A percentile compares a stretch with the other conserved stretches of the same genome.
Evolutionary conservation across 2,113 vertebrate genomes (phyloP).

Genomic region (Micromys minutus): DNA sequence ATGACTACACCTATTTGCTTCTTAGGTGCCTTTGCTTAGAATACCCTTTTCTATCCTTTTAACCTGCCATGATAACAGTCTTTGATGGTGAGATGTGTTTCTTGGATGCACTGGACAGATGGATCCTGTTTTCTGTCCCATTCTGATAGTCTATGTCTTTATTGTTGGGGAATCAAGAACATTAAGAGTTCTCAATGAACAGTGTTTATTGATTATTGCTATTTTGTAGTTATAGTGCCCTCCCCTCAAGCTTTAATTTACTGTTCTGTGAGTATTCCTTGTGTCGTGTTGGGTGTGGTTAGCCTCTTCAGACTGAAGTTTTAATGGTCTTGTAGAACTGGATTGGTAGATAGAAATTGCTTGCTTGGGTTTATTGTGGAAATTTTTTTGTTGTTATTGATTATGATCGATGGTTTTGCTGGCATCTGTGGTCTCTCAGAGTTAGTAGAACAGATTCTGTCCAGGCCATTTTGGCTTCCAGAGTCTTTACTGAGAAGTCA

Average conservation of each 20-base stretch:
- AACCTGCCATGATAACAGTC: not conserved
- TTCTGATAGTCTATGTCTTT: not conserved
- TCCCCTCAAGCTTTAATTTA: not conserved
- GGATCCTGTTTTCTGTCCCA: not conserved
- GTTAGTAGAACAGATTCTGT: not conserved
- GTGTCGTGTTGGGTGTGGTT: not conserved
- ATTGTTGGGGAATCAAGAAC: not conserved
- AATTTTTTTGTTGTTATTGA: not conserved
- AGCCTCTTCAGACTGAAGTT: not conserved
- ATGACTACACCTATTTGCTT: too few species aligned
- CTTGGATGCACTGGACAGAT: not conserved
- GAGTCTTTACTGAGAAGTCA: not conserved
- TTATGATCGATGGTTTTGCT: not conserved
- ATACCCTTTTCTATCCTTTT: not conserved
- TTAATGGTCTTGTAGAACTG: not conserved
- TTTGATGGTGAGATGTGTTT: not conserved
- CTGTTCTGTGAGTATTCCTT: not conserved
- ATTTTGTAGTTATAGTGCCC: not conserved
- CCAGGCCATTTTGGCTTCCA: not conserved
- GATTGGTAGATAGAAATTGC: not conserved
- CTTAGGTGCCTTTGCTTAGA: too few species aligned
- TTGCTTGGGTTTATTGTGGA: not conserved
- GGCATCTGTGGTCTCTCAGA: not conserved
- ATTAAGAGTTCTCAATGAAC: not conserved
- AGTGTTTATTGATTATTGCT: not conserved